A percentile compares a stretch with the other conserved stretches of the same genome.
phyloP scores from a whole-genome alignment of 2,113 vertebrate species.

The Potamarius usumacintae region DNA sequence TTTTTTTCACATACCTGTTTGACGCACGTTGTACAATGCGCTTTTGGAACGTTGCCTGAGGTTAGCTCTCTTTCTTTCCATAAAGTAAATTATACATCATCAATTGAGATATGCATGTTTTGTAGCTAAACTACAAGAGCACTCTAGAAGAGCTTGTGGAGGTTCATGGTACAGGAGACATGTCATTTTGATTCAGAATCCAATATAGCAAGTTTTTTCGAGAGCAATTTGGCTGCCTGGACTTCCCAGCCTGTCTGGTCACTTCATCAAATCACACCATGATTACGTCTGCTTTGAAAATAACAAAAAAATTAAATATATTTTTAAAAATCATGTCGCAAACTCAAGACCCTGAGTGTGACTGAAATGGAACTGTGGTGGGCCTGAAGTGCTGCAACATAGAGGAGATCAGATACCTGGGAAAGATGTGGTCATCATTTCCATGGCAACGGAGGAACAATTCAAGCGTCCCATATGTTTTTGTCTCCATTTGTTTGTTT shows the following conservation, averaged over 20 bases:
- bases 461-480: background rate
- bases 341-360: background rate
- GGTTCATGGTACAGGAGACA: background rate
- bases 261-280: no score
- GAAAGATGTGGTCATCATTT: background rate
- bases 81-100: background rate
- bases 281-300: no score
- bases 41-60: background rate
- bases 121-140: background rate
- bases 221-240: no score
- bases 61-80: background rate
- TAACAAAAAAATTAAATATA: no score
- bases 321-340: no score
- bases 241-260: background rate
- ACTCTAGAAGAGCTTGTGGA: background rate
- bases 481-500: no score
- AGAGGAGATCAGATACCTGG: no score
- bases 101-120: background rate
- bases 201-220: background rate
- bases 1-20: background rate
- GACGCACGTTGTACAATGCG: background rate
- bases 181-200: background rate
- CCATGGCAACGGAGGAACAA: slow-evolving; percentile 15
- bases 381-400: background rate
- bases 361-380: background rate